Conservation (phyloP, 2,888 invertebrate genomes). For the Hesperia comma region DNA sequence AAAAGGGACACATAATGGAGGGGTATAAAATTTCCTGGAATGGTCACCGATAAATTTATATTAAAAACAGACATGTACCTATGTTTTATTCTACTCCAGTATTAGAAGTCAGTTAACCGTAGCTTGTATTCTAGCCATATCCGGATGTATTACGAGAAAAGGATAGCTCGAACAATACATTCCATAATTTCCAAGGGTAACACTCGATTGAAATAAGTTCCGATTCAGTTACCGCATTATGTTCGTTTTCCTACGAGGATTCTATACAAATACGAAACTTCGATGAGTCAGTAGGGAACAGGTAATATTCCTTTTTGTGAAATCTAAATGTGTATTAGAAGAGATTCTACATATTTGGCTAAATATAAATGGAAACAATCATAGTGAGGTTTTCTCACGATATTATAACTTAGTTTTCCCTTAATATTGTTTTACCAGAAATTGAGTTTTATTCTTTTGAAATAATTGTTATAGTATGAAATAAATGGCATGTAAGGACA, state of each 20-base stretch:
- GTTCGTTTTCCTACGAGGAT: not conserved
- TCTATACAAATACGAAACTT: constrained; percentile 1
- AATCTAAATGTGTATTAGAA: not conserved
- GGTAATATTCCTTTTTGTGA: not conserved
- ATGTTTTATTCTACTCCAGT: constrained; percentile 10
- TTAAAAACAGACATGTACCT: constrained; percentile 14
- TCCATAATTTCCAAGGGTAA: constrained; percentile 14
- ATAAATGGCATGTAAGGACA: too few species aligned
- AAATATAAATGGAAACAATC: too few species aligned
- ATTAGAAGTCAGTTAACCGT: constrained; percentile 15
- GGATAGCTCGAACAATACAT: constrained; percentile 16
- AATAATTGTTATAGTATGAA: too few species aligned
- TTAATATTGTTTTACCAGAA: too few species aligned
- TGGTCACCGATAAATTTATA: constrained; percentile 16
- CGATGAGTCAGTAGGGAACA: not conserved
- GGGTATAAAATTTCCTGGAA: constrained; percentile 14
- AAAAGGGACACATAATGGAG: not conserved
- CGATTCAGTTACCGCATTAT: not conserved
- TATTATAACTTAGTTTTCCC: too few species aligned
- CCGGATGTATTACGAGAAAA: constrained; percentile 14
- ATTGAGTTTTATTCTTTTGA: too few species aligned
- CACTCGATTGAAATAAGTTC: constrained; percentile 1
- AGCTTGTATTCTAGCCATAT: not conserved
- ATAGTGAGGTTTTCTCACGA: too few species aligned
- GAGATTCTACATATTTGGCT: not conserved